phyloP scores from a whole-genome alignment of 2,797 vertebrate species.

The Sebastes minor region DNA sequence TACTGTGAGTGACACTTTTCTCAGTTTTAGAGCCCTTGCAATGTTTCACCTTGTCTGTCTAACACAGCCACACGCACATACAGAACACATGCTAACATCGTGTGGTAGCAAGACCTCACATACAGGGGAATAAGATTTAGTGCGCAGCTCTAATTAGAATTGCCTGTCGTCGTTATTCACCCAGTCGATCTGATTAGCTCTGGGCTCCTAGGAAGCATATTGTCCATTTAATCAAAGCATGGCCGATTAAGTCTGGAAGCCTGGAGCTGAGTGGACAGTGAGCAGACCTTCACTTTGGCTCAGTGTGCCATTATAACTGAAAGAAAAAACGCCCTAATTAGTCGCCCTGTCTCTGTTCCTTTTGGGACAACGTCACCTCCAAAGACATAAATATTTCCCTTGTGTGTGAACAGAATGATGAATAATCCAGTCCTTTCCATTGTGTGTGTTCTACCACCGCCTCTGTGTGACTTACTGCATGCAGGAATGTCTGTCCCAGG shows the following conservation, averaged over 20 bases:
- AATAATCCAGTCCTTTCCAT: slow-evolving; percentile 28
- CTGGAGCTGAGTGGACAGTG: slow-evolving; percentile 40
- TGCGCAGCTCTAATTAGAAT: slow-evolving; percentile 29
- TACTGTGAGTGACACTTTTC: not conserved
- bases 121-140: slow-evolving; percentile 35
- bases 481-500: slow-evolving; percentile 47
- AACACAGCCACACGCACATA: not conserved
- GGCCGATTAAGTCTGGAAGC: slow-evolving; percentile 15
- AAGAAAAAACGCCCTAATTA: not conserved
- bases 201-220: slow-evolving; percentile 12
- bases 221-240: slow-evolving; percentile 49
- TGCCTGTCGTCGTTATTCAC: slow-evolving; percentile 34
- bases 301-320: not conserved
- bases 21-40: not conserved
- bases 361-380: slow-evolving; percentile 18
- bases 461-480: slow-evolving; percentile 39
- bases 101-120: slow-evolving; percentile 49
- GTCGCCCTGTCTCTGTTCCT: not conserved
- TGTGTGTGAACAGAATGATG: slow-evolving; percentile 30
- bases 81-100: slow-evolving; percentile 17
- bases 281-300: slow-evolving; percentile 37
- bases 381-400: slow-evolving; percentile 23
- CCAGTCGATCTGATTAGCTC: slow-evolving; percentile 49
- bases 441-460: slow-evolving; percentile 50
- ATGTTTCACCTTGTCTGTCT: slow-evolving; percentile 19